A percentile compares a stretch with the other conserved stretches of the same genome.
These are phyloP conservation scores for Poecilia velifera DNA, from an alignment of 2,797 vertebrate species.

Conservation along the genomic window DNA sequence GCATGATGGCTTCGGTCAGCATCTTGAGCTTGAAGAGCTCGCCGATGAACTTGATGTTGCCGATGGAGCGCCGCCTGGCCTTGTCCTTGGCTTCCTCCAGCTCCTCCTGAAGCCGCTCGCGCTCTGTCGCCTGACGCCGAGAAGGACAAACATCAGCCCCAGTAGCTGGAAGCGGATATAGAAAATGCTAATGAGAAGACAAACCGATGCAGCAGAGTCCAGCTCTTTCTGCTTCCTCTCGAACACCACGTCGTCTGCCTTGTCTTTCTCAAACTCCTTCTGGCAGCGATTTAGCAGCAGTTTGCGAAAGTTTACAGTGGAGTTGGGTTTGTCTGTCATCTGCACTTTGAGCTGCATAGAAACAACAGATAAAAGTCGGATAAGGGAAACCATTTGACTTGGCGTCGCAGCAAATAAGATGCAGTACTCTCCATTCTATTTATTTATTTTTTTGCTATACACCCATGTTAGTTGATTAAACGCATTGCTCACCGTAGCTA, in stretches of 20 bases:
- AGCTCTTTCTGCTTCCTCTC: constrained; percentile 98
- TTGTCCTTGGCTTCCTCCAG: constrained; percentile 95
- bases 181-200: constrained; percentile 16
- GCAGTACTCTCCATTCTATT: too few species aligned
- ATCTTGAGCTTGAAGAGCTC: constrained; percentile 99
- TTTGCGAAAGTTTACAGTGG: constrained; percentile 95
- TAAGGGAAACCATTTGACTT: background rate
- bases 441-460: background rate
- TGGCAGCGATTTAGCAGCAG: constrained; percentile 96
- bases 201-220: constrained; percentile 89
- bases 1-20: constrained; percentile 98
- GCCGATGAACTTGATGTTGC: constrained; percentile 97
- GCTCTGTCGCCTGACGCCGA: constrained; percentile 85
- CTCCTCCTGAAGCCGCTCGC: constrained; percentile 89
- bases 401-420: too few species aligned
- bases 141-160: background rate
- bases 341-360: constrained; percentile 90
- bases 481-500: constrained; percentile 87
- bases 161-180: background rate
- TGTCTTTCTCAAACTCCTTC: constrained; percentile 98
- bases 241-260: constrained; percentile 95
- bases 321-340: constrained; percentile 94
- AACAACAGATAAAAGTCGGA: background rate
- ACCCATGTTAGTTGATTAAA: background rate
- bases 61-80: constrained; percentile 93